phyloP scores from a whole-genome alignment of 2,888 invertebrate genomes.

The Toxonevra muliebris region DNA sequence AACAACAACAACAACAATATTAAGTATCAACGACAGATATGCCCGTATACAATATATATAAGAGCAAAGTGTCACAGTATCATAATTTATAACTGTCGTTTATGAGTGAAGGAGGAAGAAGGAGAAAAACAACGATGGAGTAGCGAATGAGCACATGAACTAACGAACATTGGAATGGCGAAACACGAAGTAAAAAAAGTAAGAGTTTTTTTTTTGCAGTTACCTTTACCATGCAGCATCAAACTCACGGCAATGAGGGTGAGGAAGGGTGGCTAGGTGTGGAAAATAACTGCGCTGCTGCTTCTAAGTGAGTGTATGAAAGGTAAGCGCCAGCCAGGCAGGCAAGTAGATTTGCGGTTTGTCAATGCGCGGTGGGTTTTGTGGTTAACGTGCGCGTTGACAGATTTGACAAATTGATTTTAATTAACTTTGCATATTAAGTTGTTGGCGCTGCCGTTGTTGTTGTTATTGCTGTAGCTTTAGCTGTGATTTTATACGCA shows the following conservation, averaged over 20 bases:
- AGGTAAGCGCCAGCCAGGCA: too few species aligned
- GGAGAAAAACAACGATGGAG: too few species aligned
- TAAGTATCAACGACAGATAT: background rate
- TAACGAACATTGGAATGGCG: too few species aligned
- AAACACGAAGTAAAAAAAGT: too few species aligned
- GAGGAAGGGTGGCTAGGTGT: too few species aligned
- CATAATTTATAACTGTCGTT: slow-evolving; percentile 33
- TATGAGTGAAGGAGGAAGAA: background rate
- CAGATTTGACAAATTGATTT: slow-evolving; percentile 41
- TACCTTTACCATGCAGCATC: too few species aligned
- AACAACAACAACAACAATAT: background rate
- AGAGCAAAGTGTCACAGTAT: slow-evolving; percentile 33
- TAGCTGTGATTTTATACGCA: too few species aligned
- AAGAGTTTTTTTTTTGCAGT: too few species aligned
- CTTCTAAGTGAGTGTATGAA: too few species aligned
- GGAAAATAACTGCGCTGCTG: too few species aligned
- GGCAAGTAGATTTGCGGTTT: background rate
- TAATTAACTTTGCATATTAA: slow-evolving; percentile 38
- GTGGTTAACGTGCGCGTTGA: slow-evolving; percentile 37
- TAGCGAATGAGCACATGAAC: too few species aligned
- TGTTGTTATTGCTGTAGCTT: background rate
- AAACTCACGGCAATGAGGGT: too few species aligned
- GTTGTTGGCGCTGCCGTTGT: slow-evolving; percentile 18
- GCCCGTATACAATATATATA: background rate
- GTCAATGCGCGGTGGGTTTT: slow-evolving; percentile 20